Evolutionary conservation across 2,888 invertebrate genomes (phyloP), one percentile per base, ranked within the genome.

Genomic region (Pterobdella sp.): DNA sequence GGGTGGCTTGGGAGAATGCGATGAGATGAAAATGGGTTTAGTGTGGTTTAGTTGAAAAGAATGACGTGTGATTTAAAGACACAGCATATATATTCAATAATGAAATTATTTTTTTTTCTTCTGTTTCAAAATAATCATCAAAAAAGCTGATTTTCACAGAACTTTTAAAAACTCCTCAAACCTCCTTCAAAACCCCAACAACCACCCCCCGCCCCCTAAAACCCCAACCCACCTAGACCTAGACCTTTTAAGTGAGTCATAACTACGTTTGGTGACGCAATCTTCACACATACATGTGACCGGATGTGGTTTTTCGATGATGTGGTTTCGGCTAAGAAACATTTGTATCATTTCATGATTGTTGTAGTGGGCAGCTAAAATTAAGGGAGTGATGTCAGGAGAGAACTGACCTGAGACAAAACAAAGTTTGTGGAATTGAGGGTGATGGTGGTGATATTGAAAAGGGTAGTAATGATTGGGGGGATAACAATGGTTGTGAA

Each of bases 261-360:
- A 83, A 76, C 83, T 82, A 76, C 83, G 82, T 77, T 83, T 84
- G 18, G 81, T 79, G 3, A 81, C 81, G 76, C 84, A 84, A 77
- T 83, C 83, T 26, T 79, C 80, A 75, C 84, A 84, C 73, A 80
- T 81, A 75, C 84, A 84, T 31, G 83, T 83, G 76, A 84, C 83
- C 10, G 81, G 79, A 81, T 90, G 90, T 0, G 90, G 90, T 77
- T 86, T 86, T 10, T 82, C 82, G 49, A 90, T 87, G n/a, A 81
- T 84, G 80, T 90, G 90, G 18, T 88, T 88, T 49, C 90, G 84
- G 49, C 87, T 86, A 18, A 89, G 85, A 72, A 90, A 85, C 80
- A 89, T 82, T 77, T 87, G 86, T 65, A 90, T 88, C 63, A 90
- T 87, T 79, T 90, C 89, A 79, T 88, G 90, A 79, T 89, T 88